phyloP scores from a whole-genome alignment of 2,113 vertebrate genomes.

The Thermophis baileyi region DNA sequence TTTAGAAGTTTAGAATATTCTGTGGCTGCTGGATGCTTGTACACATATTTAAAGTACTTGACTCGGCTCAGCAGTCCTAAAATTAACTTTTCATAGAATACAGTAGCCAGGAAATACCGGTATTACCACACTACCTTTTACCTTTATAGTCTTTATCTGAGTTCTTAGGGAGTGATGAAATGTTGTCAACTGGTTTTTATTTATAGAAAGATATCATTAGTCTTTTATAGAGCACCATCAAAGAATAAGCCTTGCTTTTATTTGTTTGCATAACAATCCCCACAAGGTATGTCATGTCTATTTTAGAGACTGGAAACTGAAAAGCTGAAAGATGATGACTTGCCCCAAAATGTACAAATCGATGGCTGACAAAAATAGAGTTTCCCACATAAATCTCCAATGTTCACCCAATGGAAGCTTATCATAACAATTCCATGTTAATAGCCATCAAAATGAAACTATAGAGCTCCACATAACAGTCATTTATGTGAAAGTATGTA shows the following conservation, averaged over 20 bases:
- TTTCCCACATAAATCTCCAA: not conserved
- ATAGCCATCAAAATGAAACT: not conserved
- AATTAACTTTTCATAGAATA: not conserved
- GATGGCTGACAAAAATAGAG: not conserved
- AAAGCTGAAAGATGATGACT: not conserved
- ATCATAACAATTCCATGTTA: not conserved
- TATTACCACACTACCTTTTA: not conserved
- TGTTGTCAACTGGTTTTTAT: not conserved
- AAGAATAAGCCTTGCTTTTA: not conserved
- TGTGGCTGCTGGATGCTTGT: not conserved
- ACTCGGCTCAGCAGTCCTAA: not conserved
- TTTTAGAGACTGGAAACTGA: not conserved
- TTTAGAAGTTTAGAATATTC: not conserved
- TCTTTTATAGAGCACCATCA: not conserved
- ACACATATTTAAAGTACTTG: not conserved
- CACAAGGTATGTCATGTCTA: not conserved
- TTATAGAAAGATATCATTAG: not conserved
- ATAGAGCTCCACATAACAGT: not conserved
- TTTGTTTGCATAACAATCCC: not conserved
- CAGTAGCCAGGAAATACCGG: not conserved
- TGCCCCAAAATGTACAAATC: not conserved
- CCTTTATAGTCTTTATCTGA: not conserved
- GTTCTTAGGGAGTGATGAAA: not conserved
- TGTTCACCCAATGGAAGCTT: not conserved
- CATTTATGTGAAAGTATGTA: not conserved